Base-by-base conservation (phyloP, 1,140 invertebrate species). In the Drosophila malerkotliana region DNA sequence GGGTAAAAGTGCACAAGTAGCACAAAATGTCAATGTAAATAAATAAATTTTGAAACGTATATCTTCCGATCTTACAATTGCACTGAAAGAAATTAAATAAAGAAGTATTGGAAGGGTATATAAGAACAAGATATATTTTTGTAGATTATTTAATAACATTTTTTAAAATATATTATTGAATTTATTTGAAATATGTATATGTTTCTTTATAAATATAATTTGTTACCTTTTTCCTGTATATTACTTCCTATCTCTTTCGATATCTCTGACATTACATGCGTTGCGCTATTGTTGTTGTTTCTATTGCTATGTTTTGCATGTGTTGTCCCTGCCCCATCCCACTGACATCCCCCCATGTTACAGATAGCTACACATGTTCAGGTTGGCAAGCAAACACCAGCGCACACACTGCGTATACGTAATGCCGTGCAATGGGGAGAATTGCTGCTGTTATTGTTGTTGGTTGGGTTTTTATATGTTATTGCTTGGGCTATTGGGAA, bases 11-110 rank as follows among this genome's bases (percentile, higher is more conserved):
- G 81, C 82, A 81, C 77, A 81, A 84, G 82, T 85, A 87, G 81
- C 81, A 85, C 73, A 85, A 85, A 85, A 85, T 85, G 81, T 85
- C 82, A 85, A 85, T 85, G 81, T 85, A 85, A 85, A 85, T 85
- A 85, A 85, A 85, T 85, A 85, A 81, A 85, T 85, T 85, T 84
- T 77, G 81, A 85, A 85, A 87, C 74, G 78, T 87, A 85, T 85
- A 75, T 77, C 71, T 66, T 57, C 61, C 26, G 75, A 72, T 83
- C 39, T 61, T 34, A 4, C 8, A n/a, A 4, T 28, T 45, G 12
- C 63, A 67, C 18, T 14, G 18, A 7, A 8, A 63, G 18, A 41
- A 61, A 30, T 4, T 37, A 2, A 34, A 28, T 7, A 6, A 28
- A 28, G 0, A 6, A 28, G 1, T 9, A 34, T 32, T 0, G 0